Conservation (phyloP, 92 coral and sea anemone species). For the Nematostella vectensis region DNA sequence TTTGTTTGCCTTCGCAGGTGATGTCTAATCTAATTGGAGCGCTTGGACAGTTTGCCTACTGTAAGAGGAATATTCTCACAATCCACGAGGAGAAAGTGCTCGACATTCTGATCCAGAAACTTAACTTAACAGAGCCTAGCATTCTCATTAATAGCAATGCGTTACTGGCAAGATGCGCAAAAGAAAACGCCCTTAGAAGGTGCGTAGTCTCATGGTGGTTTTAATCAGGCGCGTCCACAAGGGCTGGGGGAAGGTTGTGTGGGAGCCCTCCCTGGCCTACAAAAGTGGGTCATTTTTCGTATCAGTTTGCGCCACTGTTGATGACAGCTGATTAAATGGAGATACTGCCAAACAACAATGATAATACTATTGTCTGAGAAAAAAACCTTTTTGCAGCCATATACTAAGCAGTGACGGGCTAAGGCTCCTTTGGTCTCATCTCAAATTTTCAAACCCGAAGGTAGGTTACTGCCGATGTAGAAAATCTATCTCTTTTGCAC, state of each 20-base stretch:
- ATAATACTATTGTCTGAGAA: too few species aligned
- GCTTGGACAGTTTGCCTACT: slow-evolving; percentile 55
- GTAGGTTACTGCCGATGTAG: too few species aligned
- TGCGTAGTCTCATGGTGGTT: slow-evolving; percentile 28
- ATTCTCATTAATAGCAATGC: slow-evolving; percentile 56
- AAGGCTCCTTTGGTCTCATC: slow-evolving; percentile 78
- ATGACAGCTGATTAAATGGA: too few species aligned
- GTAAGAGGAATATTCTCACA: slow-evolving; percentile 32
- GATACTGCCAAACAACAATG: too few species aligned
- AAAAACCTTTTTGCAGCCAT: slow-evolving; percentile 26
- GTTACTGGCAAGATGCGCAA: slow-evolving; percentile 71
- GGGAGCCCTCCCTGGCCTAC: too few species aligned
- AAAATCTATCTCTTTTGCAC: too few species aligned
- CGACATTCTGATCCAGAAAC: slow-evolving; percentile 36
- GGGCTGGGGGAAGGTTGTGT: too few species aligned
- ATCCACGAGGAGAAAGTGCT: slow-evolving; percentile 56
- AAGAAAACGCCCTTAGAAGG: slow-evolving; percentile 55
- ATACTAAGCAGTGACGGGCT: slow-evolving; percentile 80
- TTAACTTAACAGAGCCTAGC: slow-evolving; percentile 54
- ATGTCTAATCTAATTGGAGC: slow-evolving; percentile 71
- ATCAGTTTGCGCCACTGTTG: too few species aligned
- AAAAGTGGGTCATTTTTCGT: too few species aligned
- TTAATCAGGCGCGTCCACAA: too few species aligned
- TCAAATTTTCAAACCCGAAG: slow-evolving; percentile 62
- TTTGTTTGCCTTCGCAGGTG: slow-evolving; percentile 31